These are phyloP conservation scores for Drosophila oshimai DNA, from an alignment of 1,140 invertebrate genomes.

Conservation along the genomic window DNA sequence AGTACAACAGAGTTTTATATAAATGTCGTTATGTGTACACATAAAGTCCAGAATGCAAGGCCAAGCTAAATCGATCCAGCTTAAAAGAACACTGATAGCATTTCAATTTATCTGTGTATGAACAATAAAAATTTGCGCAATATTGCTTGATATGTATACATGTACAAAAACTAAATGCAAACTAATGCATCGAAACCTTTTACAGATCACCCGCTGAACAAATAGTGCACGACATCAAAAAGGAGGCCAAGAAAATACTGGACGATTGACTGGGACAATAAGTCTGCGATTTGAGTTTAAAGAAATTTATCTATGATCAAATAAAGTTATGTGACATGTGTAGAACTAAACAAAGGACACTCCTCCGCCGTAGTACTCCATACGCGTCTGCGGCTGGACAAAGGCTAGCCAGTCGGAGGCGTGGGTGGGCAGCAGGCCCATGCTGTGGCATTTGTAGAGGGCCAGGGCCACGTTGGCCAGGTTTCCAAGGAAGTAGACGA, in stretches of 20 bases:
- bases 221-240: slow-evolving; percentile 69
- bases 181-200: neutral
- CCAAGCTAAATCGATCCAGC: too few species aligned
- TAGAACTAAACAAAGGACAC: slow-evolving; percentile 85
- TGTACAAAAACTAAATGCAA: too few species aligned
- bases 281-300: slow-evolving; percentile 14
- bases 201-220: slow-evolving; percentile 62
- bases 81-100: too few species aligned
- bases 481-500: slow-evolving; percentile 98
- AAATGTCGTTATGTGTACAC: too few species aligned
- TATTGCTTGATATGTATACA: too few species aligned
- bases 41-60: too few species aligned
- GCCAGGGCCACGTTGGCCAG: slow-evolving; percentile 95
- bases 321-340: slow-evolving; percentile 41
- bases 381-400: slow-evolving; percentile 93
- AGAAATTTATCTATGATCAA: slow-evolving; percentile 55
- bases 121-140: too few species aligned
- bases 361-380: slow-evolving; percentile 95
- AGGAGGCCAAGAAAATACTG: slow-evolving; percentile 66
- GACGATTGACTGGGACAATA: slow-evolving; percentile 51
- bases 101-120: too few species aligned
- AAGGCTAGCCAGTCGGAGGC: slow-evolving; percentile 99
- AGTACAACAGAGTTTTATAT: too few species aligned
- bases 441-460: slow-evolving; percentile 99
- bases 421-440: slow-evolving; percentile 98